Conservation (phyloP, 2,113 vertebrate genomes). For the Tympanuchus pallidicinctus region DNA sequence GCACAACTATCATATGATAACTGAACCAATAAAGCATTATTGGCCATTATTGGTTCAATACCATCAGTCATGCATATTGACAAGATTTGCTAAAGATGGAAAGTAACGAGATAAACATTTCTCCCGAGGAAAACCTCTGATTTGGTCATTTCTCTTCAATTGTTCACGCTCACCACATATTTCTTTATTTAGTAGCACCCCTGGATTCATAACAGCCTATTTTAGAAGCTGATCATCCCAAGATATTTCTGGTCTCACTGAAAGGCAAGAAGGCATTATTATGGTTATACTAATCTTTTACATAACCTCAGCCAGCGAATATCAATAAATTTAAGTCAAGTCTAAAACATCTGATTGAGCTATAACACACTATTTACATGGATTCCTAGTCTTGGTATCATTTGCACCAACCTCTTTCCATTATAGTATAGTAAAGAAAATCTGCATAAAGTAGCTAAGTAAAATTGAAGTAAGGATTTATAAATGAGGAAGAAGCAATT, state of each 20-base stretch:
- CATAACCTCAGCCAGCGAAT: not conserved
- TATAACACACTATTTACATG: not conserved
- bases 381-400: not conserved
- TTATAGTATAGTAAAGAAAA: not conserved
- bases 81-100: not conserved
- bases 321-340: not conserved
- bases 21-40: constrained; percentile 7
- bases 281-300: not conserved
- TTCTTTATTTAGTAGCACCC: not conserved
- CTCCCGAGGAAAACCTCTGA: not conserved
- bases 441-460: not conserved
- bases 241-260: not conserved
- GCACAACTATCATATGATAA: not conserved
- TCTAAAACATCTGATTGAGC: not conserved
- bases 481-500: not conserved
- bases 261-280: not conserved
- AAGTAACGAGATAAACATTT: not conserved
- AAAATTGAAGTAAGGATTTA: not conserved
- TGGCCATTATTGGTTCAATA: constrained; percentile 28
- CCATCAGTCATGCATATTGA: constrained; percentile 21
- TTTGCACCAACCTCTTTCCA: not conserved
- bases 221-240: not conserved
- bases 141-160: not conserved
- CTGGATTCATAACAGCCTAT: not conserved
- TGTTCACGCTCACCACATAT: not conserved